Evolutionary conservation across 2,797 vertebrate species (phyloP).

Genomic region (Pteropus rufus): DNA sequence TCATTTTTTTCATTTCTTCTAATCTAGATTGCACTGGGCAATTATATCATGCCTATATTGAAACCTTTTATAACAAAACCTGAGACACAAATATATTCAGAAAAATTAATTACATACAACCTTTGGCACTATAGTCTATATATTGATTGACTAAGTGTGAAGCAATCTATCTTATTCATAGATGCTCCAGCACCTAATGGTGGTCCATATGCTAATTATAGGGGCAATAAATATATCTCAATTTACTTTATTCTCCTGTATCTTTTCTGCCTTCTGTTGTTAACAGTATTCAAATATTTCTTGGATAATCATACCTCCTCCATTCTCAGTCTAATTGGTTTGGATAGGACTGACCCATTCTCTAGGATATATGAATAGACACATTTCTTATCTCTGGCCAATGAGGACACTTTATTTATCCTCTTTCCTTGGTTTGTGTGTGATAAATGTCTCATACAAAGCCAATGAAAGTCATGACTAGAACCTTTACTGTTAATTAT

Average conservation of each 20-base stretch:
- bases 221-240: not conserved
- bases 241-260: not conserved
- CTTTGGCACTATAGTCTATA: not conserved
- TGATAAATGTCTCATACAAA: not conserved
- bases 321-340: not conserved
- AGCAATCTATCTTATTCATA: not conserved
- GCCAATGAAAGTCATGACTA: not conserved
- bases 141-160: not conserved
- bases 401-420: not conserved
- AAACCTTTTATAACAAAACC: not conserved
- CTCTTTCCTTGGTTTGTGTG: not conserved
- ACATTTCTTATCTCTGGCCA: not conserved
- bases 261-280: not conserved
- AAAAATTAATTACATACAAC: not conserved
- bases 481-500: not conserved
- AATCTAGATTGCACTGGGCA: not conserved
- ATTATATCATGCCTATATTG: not conserved
- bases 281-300: not conserved
- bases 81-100: not conserved
- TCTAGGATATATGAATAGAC: not conserved
- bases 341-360: not conserved
- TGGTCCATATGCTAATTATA: not conserved
- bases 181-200: not conserved
- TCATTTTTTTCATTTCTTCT: not conserved
- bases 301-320: not conserved